Base-by-base conservation (phyloP, 1,140 invertebrate genomes). In the Diachasmimorpha longicaudata region DNA sequence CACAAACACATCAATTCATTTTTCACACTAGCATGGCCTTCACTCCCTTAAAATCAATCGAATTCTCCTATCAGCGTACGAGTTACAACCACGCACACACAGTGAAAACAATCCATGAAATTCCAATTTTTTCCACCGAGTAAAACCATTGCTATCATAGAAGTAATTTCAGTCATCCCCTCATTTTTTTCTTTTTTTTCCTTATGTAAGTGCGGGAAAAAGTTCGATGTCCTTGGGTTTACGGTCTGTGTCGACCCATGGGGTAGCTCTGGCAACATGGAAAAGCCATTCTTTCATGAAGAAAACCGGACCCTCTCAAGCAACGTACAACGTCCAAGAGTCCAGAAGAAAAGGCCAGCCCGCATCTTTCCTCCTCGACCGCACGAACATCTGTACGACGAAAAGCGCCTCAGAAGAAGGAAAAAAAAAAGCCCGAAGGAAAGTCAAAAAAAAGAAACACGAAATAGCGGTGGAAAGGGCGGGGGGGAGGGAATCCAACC, bases 241-340 rank as follows among this genome's bases (percentile, higher is more conserved):
- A 72, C 31, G 44, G 46, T 36, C 46, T 55, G 23, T 48, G 31
- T 58, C 16, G 21, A 48, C 42, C 21, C 39, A 13, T 70, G 42
- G 9, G 77, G 77, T 78, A 79, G 79, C 77, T 81, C 79, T 80
- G 79, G 71, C 80, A 83, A 87, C 85, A 85, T 79, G 85, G 80
- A 86, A 86, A 86, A 85, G 83, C 83, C 85, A 86, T 86, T 86
- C 81, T 86, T 84, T 81, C 76, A 82, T 82, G 79, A 83, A 78
- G 70, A 55, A 63, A 58, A 25, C 58, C 58, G 58, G 19, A 31
- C 9, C 58, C 23, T 63, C 58, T 63, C 58, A 31, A 72, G 39
- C 69, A 25, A n/a, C 23, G 23, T 44, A 25, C 39, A 46, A 71
- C 44, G 44, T 71, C 69, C 69, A 25, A 71, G 69, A 46, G 44